Base-by-base conservation (phyloP, 2,797 vertebrate species). In the Halcyon smyrnensis region DNA sequence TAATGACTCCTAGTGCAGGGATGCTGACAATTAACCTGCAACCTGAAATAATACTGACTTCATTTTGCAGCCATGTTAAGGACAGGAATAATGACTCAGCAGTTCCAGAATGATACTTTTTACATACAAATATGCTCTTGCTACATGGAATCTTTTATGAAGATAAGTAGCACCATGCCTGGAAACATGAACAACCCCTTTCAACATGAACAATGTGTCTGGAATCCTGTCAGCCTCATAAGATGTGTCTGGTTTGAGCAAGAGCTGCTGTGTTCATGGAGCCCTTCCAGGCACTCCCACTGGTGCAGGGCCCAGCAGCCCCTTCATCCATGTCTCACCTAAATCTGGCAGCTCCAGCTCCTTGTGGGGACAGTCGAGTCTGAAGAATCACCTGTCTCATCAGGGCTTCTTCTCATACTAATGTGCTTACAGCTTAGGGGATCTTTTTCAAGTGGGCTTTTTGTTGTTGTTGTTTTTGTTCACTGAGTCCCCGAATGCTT, bases 401-500 rank as follows among this genome's bases (percentile, higher is more conserved):
- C 3, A 39, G 7, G 30, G 12, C 10, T 27, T 32, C 34, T 62
- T 17, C 12, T 39, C 23, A 28, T 28, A 21, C 7, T 17, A 18
- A 23, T 19, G 4, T 20, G 13, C 24, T 50, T 25, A 30, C 19
- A 37, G 9, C 14, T 60, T n/a, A 20, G 48, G 13, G 59, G 15
- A 15, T 39, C 36, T 34, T 39, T 41, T 32, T 70, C 11, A n/a
- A n/a, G 11, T 13, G 54, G 4, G 4, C n/a, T n/a, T n/a, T 53
- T 16, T 53, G 24, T 53, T 30, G 24, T 53, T 30, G 24, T 50
- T 50, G 25, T 50, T 50, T 50, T 25, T 50, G 4, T 24, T 70
- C 6, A 14, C 36, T 2, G 4, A 32, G 24, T n/a, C 6, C 15
- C 25, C 4, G 0, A 0, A 5, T 16, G 15, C 28, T n/a, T 50